phyloP scores from a whole-genome alignment of 2,888 invertebrate species.

The Apamea epomidion region DNA sequence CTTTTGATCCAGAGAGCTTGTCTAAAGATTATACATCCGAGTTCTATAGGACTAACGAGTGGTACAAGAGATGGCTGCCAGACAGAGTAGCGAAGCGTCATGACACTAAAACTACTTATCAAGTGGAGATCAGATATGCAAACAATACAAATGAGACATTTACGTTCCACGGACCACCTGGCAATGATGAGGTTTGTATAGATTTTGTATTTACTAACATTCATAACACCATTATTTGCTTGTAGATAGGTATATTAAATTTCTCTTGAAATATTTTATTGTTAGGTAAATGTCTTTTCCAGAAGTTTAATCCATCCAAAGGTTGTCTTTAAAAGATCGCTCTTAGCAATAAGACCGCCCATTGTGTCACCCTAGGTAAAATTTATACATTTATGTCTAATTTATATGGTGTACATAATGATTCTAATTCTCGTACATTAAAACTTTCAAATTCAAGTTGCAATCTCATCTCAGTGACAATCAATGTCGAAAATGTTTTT shows the following conservation, averaged over 20 bases:
- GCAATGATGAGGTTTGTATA: conserved; percentile 94
- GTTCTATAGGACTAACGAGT: conserved; percentile 97
- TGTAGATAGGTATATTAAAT: neutral
- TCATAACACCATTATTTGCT: neutral
- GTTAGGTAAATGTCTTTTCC: neutral
- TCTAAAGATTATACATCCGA: conserved; percentile 97
- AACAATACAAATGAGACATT: conserved; percentile 99
- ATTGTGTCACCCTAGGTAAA: too few relatives aligned
- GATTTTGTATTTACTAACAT: conserved; percentile 3
- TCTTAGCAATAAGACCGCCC: too few relatives aligned
- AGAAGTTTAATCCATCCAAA: too few relatives aligned
- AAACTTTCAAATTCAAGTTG: too few relatives aligned
- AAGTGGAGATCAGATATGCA: conserved; percentile 97
- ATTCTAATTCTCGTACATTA: too few relatives aligned
- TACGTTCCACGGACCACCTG: conserved; percentile 98
- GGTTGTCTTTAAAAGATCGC: too few relatives aligned
- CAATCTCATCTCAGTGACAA: too few relatives aligned
- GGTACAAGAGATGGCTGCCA: conserved; percentile 98
- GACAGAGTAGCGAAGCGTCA: conserved; percentile 95
- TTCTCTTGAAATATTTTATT: neutral
- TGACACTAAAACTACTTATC: conserved; percentile 97
- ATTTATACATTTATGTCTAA: too few relatives aligned
- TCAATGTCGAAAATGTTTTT: too few relatives aligned
- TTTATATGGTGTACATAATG: too few relatives aligned
- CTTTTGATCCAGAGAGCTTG: conserved; percentile 94